Conservation (phyloP, 2,113 vertebrate species). For the Glareola pratincola region DNA sequence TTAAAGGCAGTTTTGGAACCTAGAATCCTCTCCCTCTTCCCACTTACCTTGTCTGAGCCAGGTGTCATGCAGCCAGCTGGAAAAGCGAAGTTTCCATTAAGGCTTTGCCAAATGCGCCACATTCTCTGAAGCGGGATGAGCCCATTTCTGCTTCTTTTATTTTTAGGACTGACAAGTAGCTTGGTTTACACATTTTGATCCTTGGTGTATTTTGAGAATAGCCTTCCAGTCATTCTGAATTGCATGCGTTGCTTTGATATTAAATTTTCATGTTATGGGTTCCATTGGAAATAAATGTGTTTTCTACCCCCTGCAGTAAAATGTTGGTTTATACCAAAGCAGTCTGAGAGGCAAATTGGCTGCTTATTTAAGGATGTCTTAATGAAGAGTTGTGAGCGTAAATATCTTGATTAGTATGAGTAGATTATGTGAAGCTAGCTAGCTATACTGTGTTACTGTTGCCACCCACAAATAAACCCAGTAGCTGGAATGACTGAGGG, state of each 20-base stretch:
- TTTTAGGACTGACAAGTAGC: conserved; percentile 4
- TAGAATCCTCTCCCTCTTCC: not conserved
- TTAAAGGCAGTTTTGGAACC: conserved; percentile 3
- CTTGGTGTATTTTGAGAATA: conserved; percentile 16
- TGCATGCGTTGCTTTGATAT: not conserved
- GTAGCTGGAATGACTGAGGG: not conserved
- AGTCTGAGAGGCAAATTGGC: not conserved
- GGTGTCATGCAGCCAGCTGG: conserved; percentile 41
- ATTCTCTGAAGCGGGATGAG: not conserved
- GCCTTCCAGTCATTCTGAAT: conserved; percentile 6
- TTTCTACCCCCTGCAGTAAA: not conserved
- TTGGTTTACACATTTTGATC: conserved; percentile 13
- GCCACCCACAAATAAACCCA: not conserved
- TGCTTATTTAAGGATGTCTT: not conserved
- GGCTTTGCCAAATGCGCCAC: not conserved
- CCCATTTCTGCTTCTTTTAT: not conserved
- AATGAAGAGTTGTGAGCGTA: not conserved
- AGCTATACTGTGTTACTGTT: not conserved
- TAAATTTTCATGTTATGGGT: not conserved
- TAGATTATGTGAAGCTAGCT: not conserved
- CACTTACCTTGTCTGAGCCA: not conserved
- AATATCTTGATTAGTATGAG: not conserved
- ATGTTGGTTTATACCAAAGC: not conserved
- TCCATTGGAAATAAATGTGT: not conserved
- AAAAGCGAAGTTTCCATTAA: conserved; percentile 1